Conservation (phyloP, 2,113 vertebrate genomes). For the Capra hircus region DNA sequence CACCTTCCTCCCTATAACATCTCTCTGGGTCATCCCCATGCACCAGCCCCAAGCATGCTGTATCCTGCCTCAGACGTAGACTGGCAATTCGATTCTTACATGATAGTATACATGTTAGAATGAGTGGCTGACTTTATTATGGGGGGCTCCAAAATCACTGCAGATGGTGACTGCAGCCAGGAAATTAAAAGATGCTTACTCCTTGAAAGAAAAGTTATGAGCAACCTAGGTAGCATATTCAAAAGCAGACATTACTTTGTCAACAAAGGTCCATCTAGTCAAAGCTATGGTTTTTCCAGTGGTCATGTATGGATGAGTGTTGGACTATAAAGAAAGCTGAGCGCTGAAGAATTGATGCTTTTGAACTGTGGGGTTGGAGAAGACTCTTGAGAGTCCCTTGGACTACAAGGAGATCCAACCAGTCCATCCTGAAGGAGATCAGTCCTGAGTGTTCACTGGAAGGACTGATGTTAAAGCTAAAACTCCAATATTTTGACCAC, state of each 20-base stretch:
- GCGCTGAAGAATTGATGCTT: accelerated
- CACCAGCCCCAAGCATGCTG: too few relatives aligned
- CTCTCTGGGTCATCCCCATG: too few relatives aligned
- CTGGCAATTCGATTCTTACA: too few relatives aligned
- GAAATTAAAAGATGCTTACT: not conserved
- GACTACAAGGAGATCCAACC: not conserved
- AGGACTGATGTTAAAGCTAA: not conserved
- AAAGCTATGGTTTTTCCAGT: not conserved
- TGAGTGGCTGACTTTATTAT: not conserved
- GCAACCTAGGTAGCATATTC: not conserved
- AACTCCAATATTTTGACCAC: not conserved
- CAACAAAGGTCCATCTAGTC: not conserved
- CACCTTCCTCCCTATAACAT: too few relatives aligned
- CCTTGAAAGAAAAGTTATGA: too few relatives aligned
- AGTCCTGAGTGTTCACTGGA: not conserved
- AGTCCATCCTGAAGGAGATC: not conserved
- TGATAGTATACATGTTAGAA: too few relatives aligned
- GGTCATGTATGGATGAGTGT: not conserved
- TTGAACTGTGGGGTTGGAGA: not conserved
- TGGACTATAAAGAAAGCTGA: not conserved
- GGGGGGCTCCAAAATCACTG: accelerated
- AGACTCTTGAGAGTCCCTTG: not conserved
- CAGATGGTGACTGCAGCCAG: not conserved
- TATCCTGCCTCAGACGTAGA: too few relatives aligned
- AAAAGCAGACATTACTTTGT: not conserved